phyloP scores from a whole-genome alignment of 2,888 invertebrate genomes.

The Operophtera brumata region DNA sequence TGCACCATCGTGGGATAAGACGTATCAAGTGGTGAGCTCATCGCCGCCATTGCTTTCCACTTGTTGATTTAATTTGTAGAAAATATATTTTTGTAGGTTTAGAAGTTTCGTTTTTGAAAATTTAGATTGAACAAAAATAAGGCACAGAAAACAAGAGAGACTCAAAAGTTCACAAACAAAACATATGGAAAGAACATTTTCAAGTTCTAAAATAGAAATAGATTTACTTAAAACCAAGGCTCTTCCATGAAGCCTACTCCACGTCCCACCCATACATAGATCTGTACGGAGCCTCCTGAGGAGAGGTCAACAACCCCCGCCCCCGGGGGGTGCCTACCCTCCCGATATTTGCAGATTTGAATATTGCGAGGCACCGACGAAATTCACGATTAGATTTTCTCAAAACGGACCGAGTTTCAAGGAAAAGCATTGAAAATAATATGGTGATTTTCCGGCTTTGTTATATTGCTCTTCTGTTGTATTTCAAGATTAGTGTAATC shows the following conservation, averaged over 20 bases:
- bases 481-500: slow-evolving; percentile 19
- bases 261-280: slow-evolving; percentile 44
- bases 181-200: too few species aligned
- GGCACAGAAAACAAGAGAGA: too few species aligned
- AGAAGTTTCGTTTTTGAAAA: too few species aligned
- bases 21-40: too few species aligned
- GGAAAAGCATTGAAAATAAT: slow-evolving; percentile 33
- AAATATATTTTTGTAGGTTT: too few species aligned
- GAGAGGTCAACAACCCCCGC: slow-evolving; percentile 68
- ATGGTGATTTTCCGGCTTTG: slow-evolving; percentile 24
- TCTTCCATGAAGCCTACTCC: slow-evolving; percentile 37
- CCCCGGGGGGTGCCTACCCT: slow-evolving; percentile 47
- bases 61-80: too few species aligned
- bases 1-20: too few species aligned
- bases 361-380: slow-evolving; percentile 60
- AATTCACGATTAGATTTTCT: slow-evolving; percentile 67
- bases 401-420: slow-evolving; percentile 37
- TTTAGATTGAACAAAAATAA: too few species aligned
- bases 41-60: too few species aligned
- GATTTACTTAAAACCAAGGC: slow-evolving; percentile 9
- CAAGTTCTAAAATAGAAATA: too few species aligned
- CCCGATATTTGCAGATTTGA: slow-evolving; percentile 71
- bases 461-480: slow-evolving; percentile 18
- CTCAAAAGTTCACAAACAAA: too few species aligned
- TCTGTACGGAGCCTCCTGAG: slow-evolving; percentile 54